Evolutionary conservation across 2,888 invertebrate species (phyloP).

Genomic region (Darwinula stevensoni): DNA sequence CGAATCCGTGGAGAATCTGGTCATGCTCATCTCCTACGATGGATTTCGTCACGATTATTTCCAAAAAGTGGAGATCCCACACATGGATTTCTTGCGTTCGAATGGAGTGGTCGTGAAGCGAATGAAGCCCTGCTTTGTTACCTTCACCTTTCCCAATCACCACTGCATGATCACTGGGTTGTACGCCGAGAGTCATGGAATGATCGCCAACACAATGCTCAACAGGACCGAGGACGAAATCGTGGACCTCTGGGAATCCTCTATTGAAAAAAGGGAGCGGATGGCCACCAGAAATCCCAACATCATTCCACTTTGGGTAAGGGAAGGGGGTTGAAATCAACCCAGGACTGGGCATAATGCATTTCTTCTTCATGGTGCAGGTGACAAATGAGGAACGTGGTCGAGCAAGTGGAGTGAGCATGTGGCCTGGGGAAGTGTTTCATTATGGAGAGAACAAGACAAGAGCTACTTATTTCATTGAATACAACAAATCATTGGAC

Average conservation of each 20-base stretch:
- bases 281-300: no score
- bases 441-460: background rate
- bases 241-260: no score
- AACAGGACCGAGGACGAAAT: no score
- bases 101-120: slow-evolving; percentile 26
- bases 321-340: no score
- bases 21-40: slow-evolving; percentile 33
- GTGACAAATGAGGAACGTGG: slow-evolving; percentile 16
- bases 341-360: no score
- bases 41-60: slow-evolving; percentile 37
- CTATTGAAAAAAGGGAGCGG: no score
- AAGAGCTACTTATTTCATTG: slow-evolving; percentile 5
- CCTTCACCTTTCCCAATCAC: slow-evolving; percentile 31
- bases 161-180: slow-evolving; percentile 18
- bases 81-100: slow-evolving; percentile 23
- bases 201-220: no score
- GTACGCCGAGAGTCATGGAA: slow-evolving; percentile 34
- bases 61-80: slow-evolving; percentile 24
- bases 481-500: slow-evolving; percentile 17
- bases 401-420: slow-evolving; percentile 29
- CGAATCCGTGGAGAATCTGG: slow-evolving; percentile 12
- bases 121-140: slow-evolving; percentile 29
- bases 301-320: no score
- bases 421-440: slow-evolving; percentile 34
- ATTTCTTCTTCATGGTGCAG: no score